phyloP scores from a whole-genome alignment of 2,113 vertebrate species.

The Aegithalos caudatus region DNA sequence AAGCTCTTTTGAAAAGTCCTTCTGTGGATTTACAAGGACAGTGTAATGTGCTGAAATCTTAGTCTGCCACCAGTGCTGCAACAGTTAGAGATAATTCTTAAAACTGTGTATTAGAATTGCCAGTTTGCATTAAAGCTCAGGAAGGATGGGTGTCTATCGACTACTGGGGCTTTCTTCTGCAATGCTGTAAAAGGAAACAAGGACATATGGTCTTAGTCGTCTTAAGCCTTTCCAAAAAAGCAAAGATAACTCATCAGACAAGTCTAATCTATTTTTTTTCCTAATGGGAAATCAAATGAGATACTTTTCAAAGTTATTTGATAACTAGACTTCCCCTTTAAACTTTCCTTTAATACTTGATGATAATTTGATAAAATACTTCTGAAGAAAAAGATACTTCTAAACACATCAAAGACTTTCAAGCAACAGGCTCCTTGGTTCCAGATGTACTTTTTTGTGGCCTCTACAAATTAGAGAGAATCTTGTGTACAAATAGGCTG shows the following conservation, averaged over 20 bases:
- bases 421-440: neutral
- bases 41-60: neutral
- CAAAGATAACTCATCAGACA: neutral
- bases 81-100: neutral
- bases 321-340: neutral
- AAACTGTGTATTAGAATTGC: neutral
- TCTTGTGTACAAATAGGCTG: neutral
- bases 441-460: neutral
- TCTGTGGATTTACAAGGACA: neutral
- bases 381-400: neutral
- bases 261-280: neutral
- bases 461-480: neutral
- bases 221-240: neutral
- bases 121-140: neutral
- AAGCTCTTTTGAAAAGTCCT: neutral
- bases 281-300: neutral
- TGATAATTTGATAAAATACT: neutral
- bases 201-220: neutral
- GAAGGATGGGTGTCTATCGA: fast-evolving
- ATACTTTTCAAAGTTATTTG: neutral
- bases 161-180: neutral
- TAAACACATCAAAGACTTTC: neutral
- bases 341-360: constrained; percentile 6
- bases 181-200: neutral
- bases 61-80: neutral